A percentile compares a stretch with the other conserved stretches of the same genome.
Evolutionary conservation across 2,113 vertebrate species (phyloP).

Genomic region (Tautogolabrus adspersus): DNA sequence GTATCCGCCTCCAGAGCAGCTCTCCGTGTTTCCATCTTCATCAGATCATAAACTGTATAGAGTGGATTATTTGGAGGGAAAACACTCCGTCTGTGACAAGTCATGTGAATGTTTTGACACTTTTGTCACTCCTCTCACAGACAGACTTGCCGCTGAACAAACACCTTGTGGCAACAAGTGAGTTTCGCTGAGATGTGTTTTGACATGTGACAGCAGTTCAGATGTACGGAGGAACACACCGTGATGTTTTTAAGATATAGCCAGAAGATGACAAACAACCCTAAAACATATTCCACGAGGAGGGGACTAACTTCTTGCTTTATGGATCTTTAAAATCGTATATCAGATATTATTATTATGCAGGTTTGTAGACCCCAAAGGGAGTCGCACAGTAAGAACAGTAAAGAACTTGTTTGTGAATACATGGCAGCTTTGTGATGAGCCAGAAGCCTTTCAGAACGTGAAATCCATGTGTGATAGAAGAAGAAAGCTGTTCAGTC

Average conservation of each 20-base stretch:
- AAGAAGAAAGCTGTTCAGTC: slow-evolving; percentile 17
- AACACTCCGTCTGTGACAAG: slow-evolving; percentile 5
- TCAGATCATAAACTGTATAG: neutral
- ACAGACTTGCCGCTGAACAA: slow-evolving; percentile 38
- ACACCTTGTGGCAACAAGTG: slow-evolving; percentile 43
- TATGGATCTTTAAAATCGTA: neutral
- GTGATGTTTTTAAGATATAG: slow-evolving; percentile 13
- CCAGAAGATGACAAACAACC: slow-evolving; percentile 5
- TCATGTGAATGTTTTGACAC: slow-evolving; percentile 8
- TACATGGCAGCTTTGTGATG: neutral
- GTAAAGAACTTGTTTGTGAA: neutral
- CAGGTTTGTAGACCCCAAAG: neutral
- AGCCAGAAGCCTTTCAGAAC: slow-evolving; percentile 10
- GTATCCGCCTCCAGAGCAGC: neutral
- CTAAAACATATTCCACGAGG: neutral
- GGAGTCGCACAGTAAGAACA: neutral
- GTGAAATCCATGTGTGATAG: neutral
- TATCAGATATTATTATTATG: neutral
- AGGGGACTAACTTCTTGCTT: neutral
- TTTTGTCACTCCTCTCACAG: slow-evolving; percentile 24
- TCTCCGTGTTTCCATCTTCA: neutral
- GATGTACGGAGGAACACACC: neutral
- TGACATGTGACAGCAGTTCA: slow-evolving; percentile 29
- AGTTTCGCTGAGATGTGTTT: slow-evolving; percentile 5
- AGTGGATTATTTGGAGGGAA: neutral